Evolutionary conservation across 1,140 invertebrate species (phyloP), one percentile per base, ranked within the genome.

Genomic region (Trichonephila inaurata): DNA sequence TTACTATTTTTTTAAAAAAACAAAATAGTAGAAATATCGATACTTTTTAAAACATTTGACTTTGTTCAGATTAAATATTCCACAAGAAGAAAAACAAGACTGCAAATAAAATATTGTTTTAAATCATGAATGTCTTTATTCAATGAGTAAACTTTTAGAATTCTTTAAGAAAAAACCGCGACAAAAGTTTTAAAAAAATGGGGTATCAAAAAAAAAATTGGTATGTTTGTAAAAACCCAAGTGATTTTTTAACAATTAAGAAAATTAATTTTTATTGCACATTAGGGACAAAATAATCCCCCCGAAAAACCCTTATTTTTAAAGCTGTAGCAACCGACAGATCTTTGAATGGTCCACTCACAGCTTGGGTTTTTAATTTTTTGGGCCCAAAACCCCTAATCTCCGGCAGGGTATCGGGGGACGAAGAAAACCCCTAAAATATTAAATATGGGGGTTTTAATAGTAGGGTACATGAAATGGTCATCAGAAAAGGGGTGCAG

Each of bases 371-470:
- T n/a, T n/a, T n/a, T n/a, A n/a, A 64, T 98, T 98, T 94, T 99
- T 96, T 0, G 99, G 99, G n/a, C n/a, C n/a, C n/a, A 93, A 99
- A 95, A 4, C 98, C 98, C 94, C 98, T 44, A 94, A 97, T 97
- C 40, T n/a, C 99, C 99, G 95, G 99, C 96, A 97, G n/a, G 98
- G 96, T 93, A 98, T 97, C 96, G n/a, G 99, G 98, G 0, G 97
- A 98, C 0, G 97, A 97, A 10, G 99, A 99, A 96, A 58, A n/a
- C n/a, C n/a, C 97, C 97, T 1, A 99, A 95, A 14, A 97, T 97
- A 96, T 99, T 99, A 95, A 99, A 98, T 62, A 99, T 96, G 51
- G 97, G 97, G 96, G 98, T 98, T 8, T 97, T 96, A 96, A 99
- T 99, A 96, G 99, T 99, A 95, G 97, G 98, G 5, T 98, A 97